phyloP scores from a whole-genome alignment of 2,113 vertebrate genomes.

The Dissostichus mawsoni region DNA sequence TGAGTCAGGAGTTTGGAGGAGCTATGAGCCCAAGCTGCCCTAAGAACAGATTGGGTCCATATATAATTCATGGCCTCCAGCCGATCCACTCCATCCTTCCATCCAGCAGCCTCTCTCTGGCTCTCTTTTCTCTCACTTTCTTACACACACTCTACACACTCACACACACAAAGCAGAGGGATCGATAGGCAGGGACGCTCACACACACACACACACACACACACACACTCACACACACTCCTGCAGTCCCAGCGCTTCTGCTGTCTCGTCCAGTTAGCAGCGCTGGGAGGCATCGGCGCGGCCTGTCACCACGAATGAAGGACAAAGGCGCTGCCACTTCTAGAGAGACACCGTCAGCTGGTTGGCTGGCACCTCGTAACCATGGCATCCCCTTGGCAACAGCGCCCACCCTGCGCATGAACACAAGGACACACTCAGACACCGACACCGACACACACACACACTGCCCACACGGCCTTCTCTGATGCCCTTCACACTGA shows the following conservation, averaged over 20 bases:
- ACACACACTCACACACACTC: slow-evolving; percentile 19
- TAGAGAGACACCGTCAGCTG: slow-evolving; percentile 70
- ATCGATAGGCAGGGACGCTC: slow-evolving; percentile 68
- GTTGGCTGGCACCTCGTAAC: slow-evolving; percentile 83
- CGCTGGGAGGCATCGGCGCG: slow-evolving; percentile 60
- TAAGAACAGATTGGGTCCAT: slow-evolving; percentile 84
- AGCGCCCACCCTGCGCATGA: slow-evolving; percentile 59
- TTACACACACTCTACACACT: slow-evolving; percentile 16
- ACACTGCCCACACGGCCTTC: slow-evolving; percentile 55
- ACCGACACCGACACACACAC: slow-evolving; percentile 42
- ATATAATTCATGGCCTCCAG: slow-evolving; percentile 88
- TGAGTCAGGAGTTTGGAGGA: slow-evolving; percentile 78
- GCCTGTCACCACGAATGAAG: slow-evolving; percentile 77
- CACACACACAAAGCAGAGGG: slow-evolving; percentile 45
- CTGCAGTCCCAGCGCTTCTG: slow-evolving; percentile 53
- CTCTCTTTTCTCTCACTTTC: slow-evolving; percentile 46
- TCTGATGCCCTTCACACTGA: slow-evolving; percentile 72
- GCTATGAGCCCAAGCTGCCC: slow-evolving; percentile 71
- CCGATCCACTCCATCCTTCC: slow-evolving; percentile 76
- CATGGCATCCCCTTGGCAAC: slow-evolving; percentile 82
- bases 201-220: slow-evolving; percentile 43
- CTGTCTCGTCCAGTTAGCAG: slow-evolving; percentile 75
- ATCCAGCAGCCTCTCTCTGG: slow-evolving; percentile 65
- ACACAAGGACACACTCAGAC: slow-evolving; percentile 72
- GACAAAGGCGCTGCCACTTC: slow-evolving; percentile 73